Base-by-base conservation (phyloP, 2,888 invertebrate species). In the Campoplex nolae region DNA sequence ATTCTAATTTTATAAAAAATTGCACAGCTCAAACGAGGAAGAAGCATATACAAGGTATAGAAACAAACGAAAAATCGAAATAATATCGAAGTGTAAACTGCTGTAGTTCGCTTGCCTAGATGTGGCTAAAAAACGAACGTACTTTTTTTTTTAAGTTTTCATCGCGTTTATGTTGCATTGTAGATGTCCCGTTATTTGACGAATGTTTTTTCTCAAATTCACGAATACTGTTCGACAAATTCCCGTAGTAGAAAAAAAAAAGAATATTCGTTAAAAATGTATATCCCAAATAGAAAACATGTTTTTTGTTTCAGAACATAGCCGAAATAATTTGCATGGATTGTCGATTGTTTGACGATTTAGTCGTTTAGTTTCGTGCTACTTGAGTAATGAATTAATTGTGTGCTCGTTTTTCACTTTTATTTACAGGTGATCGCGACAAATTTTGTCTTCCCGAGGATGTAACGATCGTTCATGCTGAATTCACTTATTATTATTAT, bases 401-500 rank as follows among this genome's bases (percentile, higher is more conserved):
- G 16, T 62, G 32, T 28, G 13, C 2, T 58, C 3, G 13, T 28
- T 28, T 28, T 9, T 23, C 2, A 56, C n/a, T 54, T 89, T 83
- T 90, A 82, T 89, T 86, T 94, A 95, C 94, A 96, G 98, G 97
- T 70, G 97, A 97, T 92, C 95, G 96, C 91, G 97, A 97, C 92
- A 96, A 97, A 88, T 97, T 98, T 90, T 97, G 97, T 45, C 95
- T 99, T 88, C 99, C 99, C 0, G 97, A 97, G 13, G 98, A 99
- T 93, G 97, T 98, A 90, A 97, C 98, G 28, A 96, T 99, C 45
- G 93, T 99, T n/a, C 99, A 99, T 94, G 97, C 99, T 0, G 99
- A 99, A 94, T 97, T 99, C 89, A 98, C 98, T 0, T 98, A 98
- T 93, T 99, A 98, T 95, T 99, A 99, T 94, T 99, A 99, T 93